Base-by-base conservation (phyloP, 2,797 vertebrate species). In the Sebastes nivosus region DNA sequence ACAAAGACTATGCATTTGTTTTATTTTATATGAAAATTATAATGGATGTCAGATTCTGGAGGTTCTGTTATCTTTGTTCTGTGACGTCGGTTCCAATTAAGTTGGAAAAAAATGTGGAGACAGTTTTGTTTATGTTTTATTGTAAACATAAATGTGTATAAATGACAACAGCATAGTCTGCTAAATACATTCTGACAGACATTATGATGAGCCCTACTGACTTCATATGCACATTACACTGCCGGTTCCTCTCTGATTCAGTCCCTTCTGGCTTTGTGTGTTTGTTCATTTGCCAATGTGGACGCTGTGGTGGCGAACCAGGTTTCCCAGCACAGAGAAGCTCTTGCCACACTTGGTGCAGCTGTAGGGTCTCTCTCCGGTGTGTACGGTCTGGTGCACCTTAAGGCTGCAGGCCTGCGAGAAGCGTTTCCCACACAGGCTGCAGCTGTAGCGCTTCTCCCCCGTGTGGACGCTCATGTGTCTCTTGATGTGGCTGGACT, bases 401-500 rank as follows among this genome's bases (percentile, higher is more conserved):
- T 89, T 87, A 8, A 89, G 83, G 61, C 81, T 88, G 50, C 82
- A 83, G 6, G 74, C 72, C 59, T 88, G 89, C 1, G 81, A 84
- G 38, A 90, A 89, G 11, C 72, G 74, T 29, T 89, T 88, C n/a
- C 87, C 79, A n/a, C 90, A 89, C 24, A 82, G 55, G 18, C 54
- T 32, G 42, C 87, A 90, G 76, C 73, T 73, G 63, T 83, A 86
- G 4, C 65, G 66, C 60, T 83, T 86, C 72, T 88, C 90, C 29
- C 90, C 83, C 0, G 80, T 87, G 76, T 89, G 88, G 8, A 90
- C 72, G 10, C 84, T 83, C 85, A 89, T 84, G 69, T 89, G 89
- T 30, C 86, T 72, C 81, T 89, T 91, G 20, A 89, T 88, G 74
- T 88, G 89, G 76, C 84, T 89, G 54, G 86, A 87, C 81, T 88